A percentile compares a stretch with the other conserved stretches of the same genome.
These are phyloP conservation scores for mouse (Mus musculus) DNA, from an alignment of 2,113 vertebrate species.

Conservation along the genomic window DNA sequence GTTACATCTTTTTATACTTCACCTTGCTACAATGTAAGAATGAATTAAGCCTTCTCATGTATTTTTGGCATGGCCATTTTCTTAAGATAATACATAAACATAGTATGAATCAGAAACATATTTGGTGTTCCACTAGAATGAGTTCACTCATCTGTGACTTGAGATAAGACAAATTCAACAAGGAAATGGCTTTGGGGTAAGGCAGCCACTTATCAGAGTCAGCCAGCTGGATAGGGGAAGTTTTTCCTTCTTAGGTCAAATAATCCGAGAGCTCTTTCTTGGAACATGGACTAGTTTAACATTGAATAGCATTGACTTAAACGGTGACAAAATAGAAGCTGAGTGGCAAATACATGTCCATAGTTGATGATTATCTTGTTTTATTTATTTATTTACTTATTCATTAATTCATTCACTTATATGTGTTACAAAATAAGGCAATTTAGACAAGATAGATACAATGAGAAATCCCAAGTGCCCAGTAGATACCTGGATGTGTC, in stretches of 20 bases:
- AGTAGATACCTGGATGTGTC: not conserved
- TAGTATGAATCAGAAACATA: not conserved
- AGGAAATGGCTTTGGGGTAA: conserved; percentile 45
- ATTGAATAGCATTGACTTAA: not conserved
- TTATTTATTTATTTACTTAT: not conserved
- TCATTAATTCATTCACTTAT: not conserved
- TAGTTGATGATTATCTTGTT: not conserved
- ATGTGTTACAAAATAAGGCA: not conserved
- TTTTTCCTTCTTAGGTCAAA: not conserved
- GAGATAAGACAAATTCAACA: not conserved
- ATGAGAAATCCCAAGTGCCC: not conserved
- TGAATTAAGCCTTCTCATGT: not conserved
- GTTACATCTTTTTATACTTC: not conserved
- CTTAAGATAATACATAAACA: not conserved
- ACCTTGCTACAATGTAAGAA: not conserved
- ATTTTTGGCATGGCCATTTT: not conserved
- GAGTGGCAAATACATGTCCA: not conserved
- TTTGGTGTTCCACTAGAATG: not conserved
- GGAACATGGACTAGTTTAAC: not conserved
- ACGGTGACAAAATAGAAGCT: not conserved
- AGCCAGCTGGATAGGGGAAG: not conserved
- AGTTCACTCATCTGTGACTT: not conserved
- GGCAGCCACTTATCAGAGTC: not conserved
- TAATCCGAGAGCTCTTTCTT: not conserved
- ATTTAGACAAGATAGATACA: not conserved